A percentile compares a stretch with the other conserved stretches of the same genome.
Conservation (phyloP, 2,797 vertebrate species). For the Crocidura indochinensis region DNA sequence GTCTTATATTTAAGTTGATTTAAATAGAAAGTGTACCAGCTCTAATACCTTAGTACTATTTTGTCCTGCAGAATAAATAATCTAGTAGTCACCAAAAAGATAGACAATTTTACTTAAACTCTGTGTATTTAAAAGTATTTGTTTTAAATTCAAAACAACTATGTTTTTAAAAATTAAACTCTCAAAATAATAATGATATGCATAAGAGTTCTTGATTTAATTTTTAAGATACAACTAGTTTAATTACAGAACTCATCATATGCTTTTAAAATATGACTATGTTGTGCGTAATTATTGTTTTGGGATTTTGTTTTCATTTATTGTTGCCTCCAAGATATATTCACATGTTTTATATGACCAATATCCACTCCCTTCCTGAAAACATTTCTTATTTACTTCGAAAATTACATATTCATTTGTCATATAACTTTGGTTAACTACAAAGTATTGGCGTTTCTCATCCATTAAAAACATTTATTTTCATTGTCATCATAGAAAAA, state of each 20-base stretch:
- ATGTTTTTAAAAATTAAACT: not conserved
- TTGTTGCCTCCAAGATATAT: not conserved
- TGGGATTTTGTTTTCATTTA: no score
- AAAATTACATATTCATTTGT: not conserved
- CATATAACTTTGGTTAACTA: not conserved
- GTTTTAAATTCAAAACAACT: not conserved
- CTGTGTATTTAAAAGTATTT: not conserved
- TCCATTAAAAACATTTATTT: not conserved
- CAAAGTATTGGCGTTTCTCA: not conserved
- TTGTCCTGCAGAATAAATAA: not conserved
- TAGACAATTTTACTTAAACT: constrained; percentile 9
- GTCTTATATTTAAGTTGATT: not conserved
- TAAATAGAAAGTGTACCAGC: not conserved
- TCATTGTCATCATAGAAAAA: not conserved
- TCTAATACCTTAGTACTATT: not conserved
- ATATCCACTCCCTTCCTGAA: not conserved
- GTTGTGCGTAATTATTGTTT: not conserved
- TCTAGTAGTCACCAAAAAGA: not conserved
- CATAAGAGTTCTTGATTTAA: not conserved
- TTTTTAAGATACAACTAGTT: not conserved
- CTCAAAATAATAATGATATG: not conserved
- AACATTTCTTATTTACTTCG: not conserved
- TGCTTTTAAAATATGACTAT: not conserved
- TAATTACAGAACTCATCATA: not conserved
- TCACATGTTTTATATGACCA: not conserved